Evolutionary conservation across 2,888 invertebrate species (phyloP).

Genomic region (Aspidiotus rigidus): DNA sequence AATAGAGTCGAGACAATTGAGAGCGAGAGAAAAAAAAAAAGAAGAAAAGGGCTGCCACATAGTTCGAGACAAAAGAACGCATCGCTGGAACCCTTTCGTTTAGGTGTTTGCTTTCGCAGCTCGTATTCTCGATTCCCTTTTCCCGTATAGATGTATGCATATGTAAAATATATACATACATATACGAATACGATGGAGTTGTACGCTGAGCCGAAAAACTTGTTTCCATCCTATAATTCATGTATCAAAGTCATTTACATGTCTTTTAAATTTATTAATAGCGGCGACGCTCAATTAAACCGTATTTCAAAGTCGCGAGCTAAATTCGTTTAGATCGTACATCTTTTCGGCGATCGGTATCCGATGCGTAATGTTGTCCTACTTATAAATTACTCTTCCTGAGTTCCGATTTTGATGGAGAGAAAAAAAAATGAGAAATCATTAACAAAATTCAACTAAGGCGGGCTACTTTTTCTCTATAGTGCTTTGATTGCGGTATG

Average conservation of each 20-base stretch:
- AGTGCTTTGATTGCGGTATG: too few species aligned
- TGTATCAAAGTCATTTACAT: constrained; percentile 33
- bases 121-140: neutral
- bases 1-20: neutral
- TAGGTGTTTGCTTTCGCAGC: neutral
- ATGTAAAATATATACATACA: neutral
- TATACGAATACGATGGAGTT: too few species aligned
- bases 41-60: neutral
- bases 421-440: too few species aligned
- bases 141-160: neutral
- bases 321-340: neutral
- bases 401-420: too few species aligned
- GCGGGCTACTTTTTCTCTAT: too few species aligned
- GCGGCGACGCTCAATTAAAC: constrained; percentile 28
- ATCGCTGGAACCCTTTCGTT: neutral
- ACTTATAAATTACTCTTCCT: too few species aligned
- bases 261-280: constrained; percentile 31
- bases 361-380: too few species aligned
- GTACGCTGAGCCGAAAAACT: neutral
- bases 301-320: constrained; percentile 15
- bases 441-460: too few species aligned
- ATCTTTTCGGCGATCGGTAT: too few species aligned
- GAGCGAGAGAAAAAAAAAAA: neutral
- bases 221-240: constrained; percentile 20
- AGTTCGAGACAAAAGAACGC: neutral